Evolutionary conservation across 2,113 vertebrate species (phyloP).

Genomic region (Phrynosoma blainvillii): DNA sequence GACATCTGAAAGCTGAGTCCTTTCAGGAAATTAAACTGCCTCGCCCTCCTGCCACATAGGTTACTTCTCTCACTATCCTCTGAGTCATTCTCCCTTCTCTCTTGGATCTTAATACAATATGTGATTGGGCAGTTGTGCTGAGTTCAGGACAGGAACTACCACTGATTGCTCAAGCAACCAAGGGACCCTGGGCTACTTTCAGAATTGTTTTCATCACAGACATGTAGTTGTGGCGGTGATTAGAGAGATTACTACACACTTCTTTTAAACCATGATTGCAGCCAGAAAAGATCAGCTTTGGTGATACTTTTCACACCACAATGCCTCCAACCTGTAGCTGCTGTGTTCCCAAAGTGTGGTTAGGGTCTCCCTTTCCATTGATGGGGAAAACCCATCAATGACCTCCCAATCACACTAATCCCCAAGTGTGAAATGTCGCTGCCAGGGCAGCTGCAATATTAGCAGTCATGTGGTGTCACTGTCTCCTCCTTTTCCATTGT

Average conservation of each 20-base stretch:
- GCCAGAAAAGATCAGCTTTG: too few relatives aligned
- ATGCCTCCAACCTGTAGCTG: too few relatives aligned
- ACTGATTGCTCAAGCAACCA: too few relatives aligned
- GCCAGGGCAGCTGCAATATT: too few relatives aligned
- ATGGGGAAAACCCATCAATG: too few relatives aligned
- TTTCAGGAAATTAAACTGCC: conserved; percentile 34
- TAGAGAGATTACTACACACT: neutral
- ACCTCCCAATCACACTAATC: too few relatives aligned
- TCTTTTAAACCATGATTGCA: neutral
- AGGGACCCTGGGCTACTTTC: neutral
- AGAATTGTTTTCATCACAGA: neutral
- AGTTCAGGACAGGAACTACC: neutral
- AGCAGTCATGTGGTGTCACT: too few relatives aligned
- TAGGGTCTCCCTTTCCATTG: too few relatives aligned
- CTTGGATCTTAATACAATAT: neutral
- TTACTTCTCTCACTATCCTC: neutral
- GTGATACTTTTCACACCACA: too few relatives aligned
- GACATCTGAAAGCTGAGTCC: conserved; percentile 9
- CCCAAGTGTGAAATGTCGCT: too few relatives aligned
- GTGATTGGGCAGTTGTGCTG: neutral
- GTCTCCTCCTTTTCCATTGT: too few relatives aligned
- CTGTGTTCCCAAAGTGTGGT: too few relatives aligned
- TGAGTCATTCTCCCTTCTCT: neutral
- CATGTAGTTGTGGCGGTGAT: neutral
- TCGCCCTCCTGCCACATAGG: neutral